Base-by-base conservation (phyloP, 2,888 invertebrate species). In the Harmothoe impar region DNA sequence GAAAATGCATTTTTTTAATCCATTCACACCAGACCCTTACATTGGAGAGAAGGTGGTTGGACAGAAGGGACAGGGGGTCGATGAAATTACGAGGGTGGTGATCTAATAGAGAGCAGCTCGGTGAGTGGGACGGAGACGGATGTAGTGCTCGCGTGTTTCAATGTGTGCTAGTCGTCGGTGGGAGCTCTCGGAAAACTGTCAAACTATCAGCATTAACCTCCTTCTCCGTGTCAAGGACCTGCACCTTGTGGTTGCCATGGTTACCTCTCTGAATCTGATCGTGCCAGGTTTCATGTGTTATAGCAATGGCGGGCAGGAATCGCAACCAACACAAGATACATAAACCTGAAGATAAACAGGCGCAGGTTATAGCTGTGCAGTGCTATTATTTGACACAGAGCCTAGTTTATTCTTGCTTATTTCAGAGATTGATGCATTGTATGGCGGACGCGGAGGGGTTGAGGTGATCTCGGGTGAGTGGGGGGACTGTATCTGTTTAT, bases 191-290 rank as follows among this genome's bases (percentile, higher is more conserved):
- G 81, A 86, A 52, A 52, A 86, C 56, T 56, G 86, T 56, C 86
- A 86, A 86, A 56, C 86, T 52, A 51, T 86, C 86, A 86, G 56
- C 52, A 86, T 86, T 86, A 86, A 86, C 86, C 86, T 86, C 25
- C 31, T 86, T 86, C 86, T 52, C 86, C 17, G 86, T 86, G 54
- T 86, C 56, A 86, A 56, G 52, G 54, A 54, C 86, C 86, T 56
- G 1, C 54, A 86, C 86, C 86, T 86, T 86, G 25, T 52, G 0
- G 86, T 86, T 86, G 52, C 86, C 86, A 86, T 86, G 86, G 86
- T 54, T 25, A 86, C 86, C 20, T 33, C 81, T 81, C 43, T 52
- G 86, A 86, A n/a, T 84, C 84, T 33, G 84, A 84, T 84, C 72
- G 72, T 72, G 72, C 72, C 31, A 23, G 25, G 31, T 29, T 62